Percentiles rank a stretch among this genome's conserved stretches.
Evolutionary conservation across 2,113 vertebrate genomes (phyloP).

Genomic region (Cynoglossus semilaevis): DNA sequence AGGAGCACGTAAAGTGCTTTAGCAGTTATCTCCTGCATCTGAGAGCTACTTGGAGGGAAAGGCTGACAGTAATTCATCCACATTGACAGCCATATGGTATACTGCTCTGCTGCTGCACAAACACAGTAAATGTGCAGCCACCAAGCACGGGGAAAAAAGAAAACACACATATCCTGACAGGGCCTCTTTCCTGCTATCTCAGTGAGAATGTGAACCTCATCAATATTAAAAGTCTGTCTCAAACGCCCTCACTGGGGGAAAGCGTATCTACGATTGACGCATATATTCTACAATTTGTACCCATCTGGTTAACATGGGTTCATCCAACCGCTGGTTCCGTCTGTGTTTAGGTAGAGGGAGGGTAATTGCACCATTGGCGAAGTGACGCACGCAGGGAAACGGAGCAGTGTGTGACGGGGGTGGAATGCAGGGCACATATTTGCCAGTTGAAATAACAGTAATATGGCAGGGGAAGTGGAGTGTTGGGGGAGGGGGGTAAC

Average conservation of each 20-base stretch:
- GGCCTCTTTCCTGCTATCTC: slow-evolving; percentile 57
- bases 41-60: slow-evolving; percentile 28
- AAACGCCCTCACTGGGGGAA: slow-evolving; percentile 26
- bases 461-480: slow-evolving; percentile 22
- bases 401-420: slow-evolving; percentile 35
- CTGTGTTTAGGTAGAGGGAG: slow-evolving; percentile 42
- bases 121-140: slow-evolving; percentile 43
- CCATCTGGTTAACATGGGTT: slow-evolving; percentile 58
- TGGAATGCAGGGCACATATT: slow-evolving; percentile 52
- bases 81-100: slow-evolving; percentile 70
- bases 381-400: slow-evolving; percentile 45
- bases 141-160: slow-evolving; percentile 12
- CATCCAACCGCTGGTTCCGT: slow-evolving; percentile 44
- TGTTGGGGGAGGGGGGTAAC: neutral
- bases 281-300: slow-evolving; percentile 49
- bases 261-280: slow-evolving; percentile 44
- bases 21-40: slow-evolving; percentile 57
- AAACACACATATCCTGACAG: slow-evolving; percentile 21
- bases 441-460: slow-evolving; percentile 56
- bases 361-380: slow-evolving; percentile 54
- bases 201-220: slow-evolving; percentile 53
- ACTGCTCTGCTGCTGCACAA: slow-evolving; percentile 62
- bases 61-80: slow-evolving; percentile 55
- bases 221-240: slow-evolving; percentile 28
- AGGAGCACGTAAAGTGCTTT: slow-evolving; percentile 55